Percentiles rank a stretch among this genome's conserved stretches.
phyloP scores from a whole-genome alignment of 2,797 vertebrate genomes.

The Gouania willdenowi region DNA sequence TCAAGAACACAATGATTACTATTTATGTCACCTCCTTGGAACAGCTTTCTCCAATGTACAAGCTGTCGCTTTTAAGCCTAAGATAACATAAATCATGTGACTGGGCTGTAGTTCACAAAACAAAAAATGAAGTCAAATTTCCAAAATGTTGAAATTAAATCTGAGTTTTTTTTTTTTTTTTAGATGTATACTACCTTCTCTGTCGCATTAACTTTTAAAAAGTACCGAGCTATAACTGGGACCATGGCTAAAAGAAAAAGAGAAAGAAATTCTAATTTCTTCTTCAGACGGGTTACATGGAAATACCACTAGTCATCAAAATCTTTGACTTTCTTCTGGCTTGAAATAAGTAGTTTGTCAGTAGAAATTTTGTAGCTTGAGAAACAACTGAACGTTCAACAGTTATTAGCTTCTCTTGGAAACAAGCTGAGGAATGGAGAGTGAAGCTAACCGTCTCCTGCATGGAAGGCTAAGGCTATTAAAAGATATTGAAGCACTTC shows the following conservation, averaged over 20 bases:
- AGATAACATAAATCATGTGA: conserved; percentile 30
- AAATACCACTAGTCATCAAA: no score
- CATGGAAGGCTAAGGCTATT: background rate
- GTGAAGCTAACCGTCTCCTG: background rate
- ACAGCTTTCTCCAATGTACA: conserved; percentile 38
- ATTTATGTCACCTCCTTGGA: conserved; percentile 70
- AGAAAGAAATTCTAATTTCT: no score
- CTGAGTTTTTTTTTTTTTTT: no score
- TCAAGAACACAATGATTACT: conserved; percentile 61
- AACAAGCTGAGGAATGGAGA: background rate
- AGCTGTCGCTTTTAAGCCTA: conserved; percentile 49
- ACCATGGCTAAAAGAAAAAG: no score
- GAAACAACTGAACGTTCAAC: background rate
- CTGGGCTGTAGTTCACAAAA: conserved; percentile 26
- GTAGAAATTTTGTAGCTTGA: no score
- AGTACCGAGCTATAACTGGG: no score
- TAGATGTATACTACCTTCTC: no score
- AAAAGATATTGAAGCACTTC: background rate
- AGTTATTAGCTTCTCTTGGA: background rate
- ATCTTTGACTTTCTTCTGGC: no score
- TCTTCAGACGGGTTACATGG: no score
- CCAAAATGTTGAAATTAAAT: conserved; percentile 26
- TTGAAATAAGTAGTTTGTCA: no score
- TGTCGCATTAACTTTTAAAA: no score
- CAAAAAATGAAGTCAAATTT: no score